Base-by-base conservation (phyloP, 2,888 invertebrate species). In the Octonoba sinensis region DNA sequence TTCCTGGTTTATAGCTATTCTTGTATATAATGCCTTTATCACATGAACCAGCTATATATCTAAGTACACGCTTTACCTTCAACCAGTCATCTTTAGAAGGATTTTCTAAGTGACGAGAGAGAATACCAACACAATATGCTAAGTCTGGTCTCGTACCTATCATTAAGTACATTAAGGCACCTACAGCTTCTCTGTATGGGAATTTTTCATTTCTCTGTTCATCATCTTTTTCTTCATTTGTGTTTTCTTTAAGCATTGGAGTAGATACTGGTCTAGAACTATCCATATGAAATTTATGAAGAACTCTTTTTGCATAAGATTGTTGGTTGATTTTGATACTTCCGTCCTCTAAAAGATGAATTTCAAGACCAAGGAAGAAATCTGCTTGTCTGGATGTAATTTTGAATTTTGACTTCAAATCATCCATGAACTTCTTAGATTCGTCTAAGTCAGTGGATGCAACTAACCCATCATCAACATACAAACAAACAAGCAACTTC, bases 111-210 rank as follows among this genome's bases (percentile, higher is more conserved):
- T 57, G 16, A 18, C 67, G 56, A 22, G 73, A 79, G 3, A 73
- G 46, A 46, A 66, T 15, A 15, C 66, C 18, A 22, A 76, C 18
- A 77, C 12, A 3, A 47, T 74, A 83, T 24, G 79, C 74, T 1
- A 83, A 6, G 51, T 83, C 83, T 16, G 83, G 79, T 46, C 74
- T 56, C 47, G 74, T 74, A 4, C 74, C 79, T 0, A 70, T 36
- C 65, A 79, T 74, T 4, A 79, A 22, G 60, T 81, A 67, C 66
- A 81, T 81, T n/a, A 74, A 51, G 3, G 73, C 67, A n/a, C 74
- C 49, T 1, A 74, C 54, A 49, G 67, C 24, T 60, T 67, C 65
- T n/a, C 74, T 0, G 27, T 74, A 74, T 0, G 74, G 74, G 15
- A 72, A 66, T n/a, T 18, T 51, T 51, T 51, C 51, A 47, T 47